Percentiles rank a stretch among this genome's conserved stretches.
Evolutionary conservation across 1,140 invertebrate genomes (phyloP).

Genomic region (Papilio aristodemus): DNA sequence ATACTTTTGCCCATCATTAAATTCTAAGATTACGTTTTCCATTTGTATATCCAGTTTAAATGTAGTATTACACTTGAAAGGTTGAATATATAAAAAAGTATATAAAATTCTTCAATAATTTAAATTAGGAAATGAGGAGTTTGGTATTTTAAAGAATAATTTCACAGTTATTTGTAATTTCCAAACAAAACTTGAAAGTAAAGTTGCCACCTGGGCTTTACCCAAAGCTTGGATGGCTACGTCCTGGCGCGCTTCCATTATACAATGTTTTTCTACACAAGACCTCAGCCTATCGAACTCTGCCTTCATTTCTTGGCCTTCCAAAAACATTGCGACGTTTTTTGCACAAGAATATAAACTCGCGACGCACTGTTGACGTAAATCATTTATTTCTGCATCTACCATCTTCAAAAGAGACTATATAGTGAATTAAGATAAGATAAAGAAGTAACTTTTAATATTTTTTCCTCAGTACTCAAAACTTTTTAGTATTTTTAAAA

Average conservation of each 20-base stretch:
- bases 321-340: constrained; percentile 64
- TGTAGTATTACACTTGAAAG: no score
- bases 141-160: no score
- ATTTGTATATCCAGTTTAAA: no score
- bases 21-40: neutral
- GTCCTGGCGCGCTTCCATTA: constrained; percentile 55
- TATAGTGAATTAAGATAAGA: neutral
- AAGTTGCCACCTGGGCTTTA: constrained; percentile 49
- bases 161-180: no score
- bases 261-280: constrained; percentile 57
- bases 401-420: constrained; percentile 42
- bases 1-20: neutral
- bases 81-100: no score
- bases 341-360: constrained; percentile 61
- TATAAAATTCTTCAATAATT: no score
- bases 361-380: constrained; percentile 60
- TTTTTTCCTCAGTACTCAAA: neutral
- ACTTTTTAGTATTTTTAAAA: neutral
- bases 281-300: constrained; percentile 54
- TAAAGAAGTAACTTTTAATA: neutral
- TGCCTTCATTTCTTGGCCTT: constrained; percentile 46
- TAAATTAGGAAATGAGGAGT: no score
- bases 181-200: neutral
- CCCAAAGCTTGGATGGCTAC: constrained; percentile 56
- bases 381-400: constrained; percentile 52